Evolutionary conservation across 2,888 invertebrate genomes (phyloP).

Genomic region (Athrips mouffetella): DNA sequence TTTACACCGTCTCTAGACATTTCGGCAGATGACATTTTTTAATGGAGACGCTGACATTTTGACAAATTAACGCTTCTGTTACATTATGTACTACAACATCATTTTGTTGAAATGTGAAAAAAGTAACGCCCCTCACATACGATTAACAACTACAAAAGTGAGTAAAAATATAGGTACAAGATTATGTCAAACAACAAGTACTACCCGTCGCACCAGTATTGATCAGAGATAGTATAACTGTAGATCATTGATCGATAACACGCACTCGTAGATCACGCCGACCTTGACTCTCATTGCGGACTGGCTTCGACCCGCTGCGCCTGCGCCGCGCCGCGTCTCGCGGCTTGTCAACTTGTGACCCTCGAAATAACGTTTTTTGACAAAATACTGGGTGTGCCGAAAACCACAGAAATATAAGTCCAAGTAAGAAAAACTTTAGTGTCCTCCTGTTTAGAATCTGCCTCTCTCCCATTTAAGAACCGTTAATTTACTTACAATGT

Average conservation of each 20-base stretch:
- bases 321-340: neutral
- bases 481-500: too few species aligned
- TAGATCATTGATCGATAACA: constrained; percentile 60
- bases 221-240: constrained; percentile 14
- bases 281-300: constrained; percentile 60
- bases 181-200: neutral
- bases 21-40: neutral
- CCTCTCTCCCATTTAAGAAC: too few species aligned
- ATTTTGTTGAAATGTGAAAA: neutral
- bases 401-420: too few species aligned
- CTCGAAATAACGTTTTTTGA: neutral
- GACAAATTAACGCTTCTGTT: neutral
- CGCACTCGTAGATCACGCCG: constrained; percentile 46
- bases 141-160: too few species aligned
- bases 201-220: constrained; percentile 12
- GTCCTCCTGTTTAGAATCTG: too few species aligned
- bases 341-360: neutral
- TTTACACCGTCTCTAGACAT: neutral
- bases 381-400: too few species aligned
- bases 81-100: neutral
- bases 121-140: too few species aligned
- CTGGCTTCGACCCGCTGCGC: constrained; percentile 32
- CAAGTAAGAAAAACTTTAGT: too few species aligned
- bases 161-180: neutral
- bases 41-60: neutral